phyloP scores from a whole-genome alignment of 2,888 invertebrate species.

The Acronicta aceris region DNA sequence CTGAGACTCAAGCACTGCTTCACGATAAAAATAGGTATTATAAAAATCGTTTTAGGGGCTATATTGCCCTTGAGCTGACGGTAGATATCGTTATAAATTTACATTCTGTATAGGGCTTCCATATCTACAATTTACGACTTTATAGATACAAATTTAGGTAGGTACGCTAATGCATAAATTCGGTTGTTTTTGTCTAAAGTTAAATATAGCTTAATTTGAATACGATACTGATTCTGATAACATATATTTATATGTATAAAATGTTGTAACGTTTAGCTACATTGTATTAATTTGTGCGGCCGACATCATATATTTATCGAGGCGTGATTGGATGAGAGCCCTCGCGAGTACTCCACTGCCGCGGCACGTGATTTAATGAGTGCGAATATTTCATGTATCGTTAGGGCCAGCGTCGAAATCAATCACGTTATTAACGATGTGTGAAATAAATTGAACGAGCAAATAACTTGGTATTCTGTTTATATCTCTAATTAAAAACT shows the following conservation, averaged over 20 bases:
- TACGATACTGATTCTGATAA: neutral
- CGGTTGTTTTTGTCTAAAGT: conserved; percentile 1
- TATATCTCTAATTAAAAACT: conserved; percentile 52
- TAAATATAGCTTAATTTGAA: neutral
- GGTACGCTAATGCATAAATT: conserved; percentile 14
- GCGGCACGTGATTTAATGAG: conserved; percentile 83
- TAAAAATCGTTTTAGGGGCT: conserved; percentile 61
- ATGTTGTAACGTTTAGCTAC: conserved; percentile 43
- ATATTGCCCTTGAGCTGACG: conserved; percentile 37
- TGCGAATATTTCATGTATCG: conserved; percentile 86
- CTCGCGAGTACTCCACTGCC: conserved; percentile 76
- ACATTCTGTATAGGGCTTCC: conserved; percentile 35
- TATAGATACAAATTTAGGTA: conserved; percentile 35
- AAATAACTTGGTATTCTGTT: conserved; percentile 64
- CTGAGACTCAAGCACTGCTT: conserved; percentile 79
- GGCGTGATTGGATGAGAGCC: conserved; percentile 76
- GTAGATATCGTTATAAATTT: conserved; percentile 42
- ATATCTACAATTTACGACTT: conserved; percentile 47
- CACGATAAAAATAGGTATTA: conserved; percentile 69
- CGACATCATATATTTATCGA: conserved; percentile 74
- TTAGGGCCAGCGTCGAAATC: conserved; percentile 84
- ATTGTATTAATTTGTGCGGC: conserved; percentile 67
- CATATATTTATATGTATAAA: conserved; percentile 9
- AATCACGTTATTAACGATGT: conserved; percentile 86
- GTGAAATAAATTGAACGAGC: conserved; percentile 82